Evolutionary conservation across 2,797 vertebrate species (phyloP).

Genomic region (Ciconia nigra): DNA sequence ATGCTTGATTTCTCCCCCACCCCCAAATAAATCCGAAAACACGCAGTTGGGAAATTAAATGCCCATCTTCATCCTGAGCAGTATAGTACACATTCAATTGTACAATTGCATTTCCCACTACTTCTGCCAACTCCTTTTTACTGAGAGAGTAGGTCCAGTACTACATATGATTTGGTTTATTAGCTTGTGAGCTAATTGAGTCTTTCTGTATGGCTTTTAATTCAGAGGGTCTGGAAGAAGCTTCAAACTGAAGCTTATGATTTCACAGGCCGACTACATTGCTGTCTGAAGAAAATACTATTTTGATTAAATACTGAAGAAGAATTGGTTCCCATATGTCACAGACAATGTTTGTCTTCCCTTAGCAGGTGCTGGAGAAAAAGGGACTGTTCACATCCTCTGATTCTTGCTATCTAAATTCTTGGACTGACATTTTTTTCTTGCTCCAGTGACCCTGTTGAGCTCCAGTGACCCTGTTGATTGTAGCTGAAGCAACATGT

Average conservation of each 20-base stretch:
- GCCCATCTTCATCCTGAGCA: not conserved
- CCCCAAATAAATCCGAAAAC: fast-evolving
- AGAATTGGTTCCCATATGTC: not conserved
- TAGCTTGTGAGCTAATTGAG: not conserved
- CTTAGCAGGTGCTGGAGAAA: not conserved
- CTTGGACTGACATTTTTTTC: not conserved
- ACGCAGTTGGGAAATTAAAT: not conserved
- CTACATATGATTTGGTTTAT: not conserved
- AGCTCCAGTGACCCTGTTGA: not conserved
- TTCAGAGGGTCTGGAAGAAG: not conserved
- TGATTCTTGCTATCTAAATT: not conserved
- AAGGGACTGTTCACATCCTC: not conserved
- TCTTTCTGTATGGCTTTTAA: not conserved
- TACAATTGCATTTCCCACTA: not conserved
- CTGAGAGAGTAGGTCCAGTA: not conserved
- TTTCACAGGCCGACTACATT: not conserved
- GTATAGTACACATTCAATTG: not conserved
- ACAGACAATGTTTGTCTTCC: not conserved
- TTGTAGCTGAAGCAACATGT: not conserved
- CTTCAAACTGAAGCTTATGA: not conserved
- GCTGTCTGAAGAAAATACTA: not conserved
- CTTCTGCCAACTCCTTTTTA: not conserved
- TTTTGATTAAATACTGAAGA: not conserved
- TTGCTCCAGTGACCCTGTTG: not conserved
- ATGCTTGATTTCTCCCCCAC: not conserved